Percentiles rank a stretch among this genome's conserved stretches.
phyloP scores from a whole-genome alignment of 35 echinoderm and acorn worm genomes.

The Amphiura filiformis region DNA sequence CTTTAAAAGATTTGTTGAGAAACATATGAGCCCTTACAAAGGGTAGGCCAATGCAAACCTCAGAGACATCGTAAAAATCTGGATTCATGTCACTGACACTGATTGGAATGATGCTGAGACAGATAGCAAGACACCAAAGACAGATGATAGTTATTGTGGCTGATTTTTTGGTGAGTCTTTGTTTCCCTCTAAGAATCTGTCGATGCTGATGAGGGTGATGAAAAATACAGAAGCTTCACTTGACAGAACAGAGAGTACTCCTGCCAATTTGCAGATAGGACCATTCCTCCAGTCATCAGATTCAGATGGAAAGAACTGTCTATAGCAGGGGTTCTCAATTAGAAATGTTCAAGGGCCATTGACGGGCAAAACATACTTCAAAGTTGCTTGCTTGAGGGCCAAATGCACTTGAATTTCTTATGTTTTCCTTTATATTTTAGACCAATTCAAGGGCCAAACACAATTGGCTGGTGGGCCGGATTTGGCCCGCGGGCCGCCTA shows the following conservation, averaged over 20 bases:
- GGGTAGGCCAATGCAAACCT: constrained; percentile 48
- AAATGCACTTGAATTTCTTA: too few relatives aligned
- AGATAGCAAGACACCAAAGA: constrained; percentile 26
- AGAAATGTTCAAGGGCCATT: too few relatives aligned
- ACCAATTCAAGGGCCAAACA: too few relatives aligned
- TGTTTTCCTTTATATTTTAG: too few relatives aligned
- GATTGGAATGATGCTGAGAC: constrained; percentile 14
- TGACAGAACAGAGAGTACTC: constrained; percentile 21
- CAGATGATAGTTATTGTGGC: background rate
- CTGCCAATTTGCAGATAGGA: constrained; percentile 26
- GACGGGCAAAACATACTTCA: too few relatives aligned
- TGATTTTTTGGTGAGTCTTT: background rate
- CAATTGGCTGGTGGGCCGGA: too few relatives aligned
- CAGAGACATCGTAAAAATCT: constrained; percentile 30
- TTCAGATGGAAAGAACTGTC: background rate
- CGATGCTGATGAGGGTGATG: constrained; percentile 46
- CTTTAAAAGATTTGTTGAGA: background rate
- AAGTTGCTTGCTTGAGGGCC: too few relatives aligned
- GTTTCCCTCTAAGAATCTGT: constrained; percentile 25
- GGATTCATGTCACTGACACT: background rate
- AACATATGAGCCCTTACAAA: constrained; percentile 44
- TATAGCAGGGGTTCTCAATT: too few relatives aligned
- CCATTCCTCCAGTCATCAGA: constrained; percentile 27
- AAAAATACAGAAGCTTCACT: constrained; percentile 55
- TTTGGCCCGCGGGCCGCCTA: too few relatives aligned